Evolutionary conservation across 2,888 invertebrate species (phyloP).

Genomic region (Zonitis immaculata): DNA sequence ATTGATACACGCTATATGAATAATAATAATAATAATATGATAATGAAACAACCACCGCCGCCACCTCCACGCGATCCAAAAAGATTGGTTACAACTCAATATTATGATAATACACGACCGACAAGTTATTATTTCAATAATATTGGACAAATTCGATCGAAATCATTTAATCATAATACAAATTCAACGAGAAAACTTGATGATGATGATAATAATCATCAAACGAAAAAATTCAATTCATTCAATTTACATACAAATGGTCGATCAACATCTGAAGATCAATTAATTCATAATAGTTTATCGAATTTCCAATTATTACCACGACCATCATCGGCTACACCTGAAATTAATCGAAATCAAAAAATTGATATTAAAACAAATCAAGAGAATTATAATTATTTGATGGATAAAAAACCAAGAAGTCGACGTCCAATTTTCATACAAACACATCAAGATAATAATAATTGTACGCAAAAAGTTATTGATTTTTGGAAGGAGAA

Average conservation of each 20-base stretch:
- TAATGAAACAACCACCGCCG: constrained; percentile 54
- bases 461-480: constrained; percentile 50
- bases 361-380: constrained; percentile 19
- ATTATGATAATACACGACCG: constrained; percentile 48
- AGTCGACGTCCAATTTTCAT: constrained; percentile 70
- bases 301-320: constrained; percentile 32
- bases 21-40: too few relatives aligned
- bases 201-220: constrained; percentile 42
- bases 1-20: constrained; percentile 33
- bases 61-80: constrained; percentile 75
- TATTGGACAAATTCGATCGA: constrained; percentile 26
- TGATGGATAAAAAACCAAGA: constrained; percentile 67
- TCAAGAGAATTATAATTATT: constrained; percentile 55
- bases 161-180: constrained; percentile 24
- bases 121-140: constrained; percentile 52
- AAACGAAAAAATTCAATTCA: constrained; percentile 41
- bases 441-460: constrained; percentile 45
- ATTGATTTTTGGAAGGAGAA: constrained; percentile 63
- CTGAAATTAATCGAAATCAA: constrained; percentile 33
- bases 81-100: constrained; percentile 51
- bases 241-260: constrained; percentile 36
- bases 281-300: constrained; percentile 34
- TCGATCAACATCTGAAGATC: constrained; percentile 46
- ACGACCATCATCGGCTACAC: constrained; percentile 46
- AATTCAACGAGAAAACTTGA: constrained; percentile 22